These are phyloP conservation scores for Deilephila porcellus DNA, from an alignment of 2,888 invertebrate genomes.

Conservation along the genomic window DNA sequence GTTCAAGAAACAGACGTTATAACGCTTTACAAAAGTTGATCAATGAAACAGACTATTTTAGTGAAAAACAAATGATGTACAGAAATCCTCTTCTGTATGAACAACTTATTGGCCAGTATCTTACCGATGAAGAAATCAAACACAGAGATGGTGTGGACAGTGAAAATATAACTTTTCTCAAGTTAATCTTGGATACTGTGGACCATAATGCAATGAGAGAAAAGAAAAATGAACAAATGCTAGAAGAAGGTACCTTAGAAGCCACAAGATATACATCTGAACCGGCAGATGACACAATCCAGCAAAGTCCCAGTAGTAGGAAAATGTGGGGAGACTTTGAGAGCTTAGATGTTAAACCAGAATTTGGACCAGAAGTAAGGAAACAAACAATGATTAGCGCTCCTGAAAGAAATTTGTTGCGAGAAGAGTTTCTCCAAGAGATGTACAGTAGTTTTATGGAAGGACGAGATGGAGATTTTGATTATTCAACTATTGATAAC, in stretches of 20 bases:
- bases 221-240: conserved; percentile 85
- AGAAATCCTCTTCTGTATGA: conserved; percentile 96
- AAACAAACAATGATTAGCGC: conserved; percentile 76
- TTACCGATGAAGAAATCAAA: conserved; percentile 90
- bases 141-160: conserved; percentile 86
- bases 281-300: conserved; percentile 42
- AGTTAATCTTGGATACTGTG: conserved; percentile 91
- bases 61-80: conserved; percentile 96
- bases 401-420: conserved; percentile 87
- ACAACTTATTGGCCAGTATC: conserved; percentile 93
- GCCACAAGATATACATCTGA: conserved; percentile 47
- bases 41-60: conserved; percentile 91
- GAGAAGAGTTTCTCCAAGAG: conserved; percentile 92
- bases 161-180: conserved; percentile 87
- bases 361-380: conserved; percentile 60
- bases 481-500: conserved; percentile 92
- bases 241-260: conserved; percentile 82
- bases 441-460: conserved; percentile 94
- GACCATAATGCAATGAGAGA: conserved; percentile 89
- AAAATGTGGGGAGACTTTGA: conserved; percentile 86
- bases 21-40: conserved; percentile 91
- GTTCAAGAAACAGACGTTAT: conserved; percentile 91
- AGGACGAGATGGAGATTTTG: conserved; percentile 92
- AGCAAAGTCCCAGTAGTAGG: conserved; percentile 37
- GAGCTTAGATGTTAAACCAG: conserved; percentile 64